Conservation (phyloP, 1,140 invertebrate genomes). For the Leucophenga varia region DNA sequence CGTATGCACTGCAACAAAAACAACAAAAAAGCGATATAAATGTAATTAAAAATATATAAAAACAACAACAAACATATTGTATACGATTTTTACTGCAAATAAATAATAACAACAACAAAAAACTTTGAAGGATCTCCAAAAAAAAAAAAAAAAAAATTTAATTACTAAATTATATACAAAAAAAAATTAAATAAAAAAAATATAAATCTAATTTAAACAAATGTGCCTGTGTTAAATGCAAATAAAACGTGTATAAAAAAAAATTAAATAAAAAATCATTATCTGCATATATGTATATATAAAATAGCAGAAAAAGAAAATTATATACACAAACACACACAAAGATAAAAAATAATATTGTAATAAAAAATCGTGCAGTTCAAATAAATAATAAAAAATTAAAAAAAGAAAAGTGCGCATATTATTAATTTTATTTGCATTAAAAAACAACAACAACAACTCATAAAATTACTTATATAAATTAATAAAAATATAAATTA, state of each 20-base stretch:
- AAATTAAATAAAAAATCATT: no score
- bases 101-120: conserved; percentile 1
- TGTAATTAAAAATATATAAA: conserved; percentile 13
- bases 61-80: conserved; percentile 32
- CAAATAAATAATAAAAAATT: no score
- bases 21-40: conserved; percentile 20
- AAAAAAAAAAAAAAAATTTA: conserved; percentile 18
- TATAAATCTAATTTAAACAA: conserved; percentile 31
- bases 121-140: conserved; percentile 19
- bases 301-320: conserved; percentile 22
- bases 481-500: no score
- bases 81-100: conserved; percentile 11
- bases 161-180: conserved; percentile 1
- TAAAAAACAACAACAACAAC: no score
- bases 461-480: no score
- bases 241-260: conserved; percentile 23
- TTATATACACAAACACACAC: conserved; percentile 5
- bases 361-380: no score
- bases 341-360: no score
- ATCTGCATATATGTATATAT: no score
- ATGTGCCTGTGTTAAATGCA: conserved; percentile 50
- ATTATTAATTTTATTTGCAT: no score
- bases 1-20: no score
- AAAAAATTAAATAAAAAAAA: conserved; percentile 14
- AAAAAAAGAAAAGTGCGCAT: no score